phyloP scores from a whole-genome alignment of 2,797 vertebrate genomes.

The Ataeniobius toweri region DNA sequence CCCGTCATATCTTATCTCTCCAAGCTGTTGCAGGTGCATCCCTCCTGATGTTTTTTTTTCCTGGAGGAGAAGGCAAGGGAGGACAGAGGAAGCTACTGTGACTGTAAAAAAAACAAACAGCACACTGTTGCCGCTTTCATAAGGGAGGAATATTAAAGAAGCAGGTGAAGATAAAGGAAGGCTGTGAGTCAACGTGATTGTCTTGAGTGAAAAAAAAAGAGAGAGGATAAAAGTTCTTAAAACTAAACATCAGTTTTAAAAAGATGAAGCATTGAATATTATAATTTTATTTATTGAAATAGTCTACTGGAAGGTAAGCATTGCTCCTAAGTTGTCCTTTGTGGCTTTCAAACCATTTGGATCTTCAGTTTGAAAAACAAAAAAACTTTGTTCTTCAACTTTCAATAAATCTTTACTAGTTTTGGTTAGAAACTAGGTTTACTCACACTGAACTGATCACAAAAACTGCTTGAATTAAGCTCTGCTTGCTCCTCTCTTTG shows the following conservation, averaged over 20 bases:
- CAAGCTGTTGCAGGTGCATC: slow-evolving; percentile 65
- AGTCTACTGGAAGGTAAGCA: neutral
- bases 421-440: neutral
- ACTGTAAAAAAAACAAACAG: slow-evolving; percentile 64
- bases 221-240: slow-evolving; percentile 17
- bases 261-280: slow-evolving; percentile 20
- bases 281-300: no score
- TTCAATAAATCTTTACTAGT: neutral
- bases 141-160: slow-evolving; percentile 53
- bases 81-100: slow-evolving; percentile 49
- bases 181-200: slow-evolving; percentile 32
- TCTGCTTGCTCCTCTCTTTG: neutral
- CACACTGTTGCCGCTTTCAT: slow-evolving; percentile 42
- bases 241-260: slow-evolving; percentile 24
- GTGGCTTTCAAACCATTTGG: neutral
- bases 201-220: slow-evolving; percentile 28
- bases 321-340: neutral
- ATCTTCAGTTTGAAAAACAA: neutral
- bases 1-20: slow-evolving; percentile 64
- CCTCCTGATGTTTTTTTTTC: slow-evolving; percentile 40
- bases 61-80: slow-evolving; percentile 28
- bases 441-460: neutral
- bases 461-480: neutral
- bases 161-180: slow-evolving; percentile 39
- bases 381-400: neutral